Evolutionary conservation across 1,140 invertebrate genomes (phyloP).

Genomic region (Lordiphosa mommai): DNA sequence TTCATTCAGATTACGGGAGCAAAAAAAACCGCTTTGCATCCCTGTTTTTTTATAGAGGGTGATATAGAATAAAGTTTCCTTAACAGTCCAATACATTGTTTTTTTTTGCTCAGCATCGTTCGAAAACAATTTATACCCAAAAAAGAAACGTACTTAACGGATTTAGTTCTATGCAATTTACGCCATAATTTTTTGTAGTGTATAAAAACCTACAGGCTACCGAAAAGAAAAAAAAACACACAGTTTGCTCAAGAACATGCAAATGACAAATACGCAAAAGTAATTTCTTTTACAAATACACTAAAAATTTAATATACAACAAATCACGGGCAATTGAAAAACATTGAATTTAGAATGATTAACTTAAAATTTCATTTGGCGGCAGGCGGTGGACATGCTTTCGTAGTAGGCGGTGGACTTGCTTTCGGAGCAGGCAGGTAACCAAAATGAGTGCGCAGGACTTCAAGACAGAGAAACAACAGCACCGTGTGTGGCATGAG

Average conservation of each 20-base stretch:
- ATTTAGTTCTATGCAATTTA: no score
- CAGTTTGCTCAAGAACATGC: constrained; percentile 1
- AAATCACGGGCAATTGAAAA: neutral
- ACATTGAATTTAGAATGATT: constrained; percentile 11
- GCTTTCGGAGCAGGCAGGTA: constrained; percentile 37
- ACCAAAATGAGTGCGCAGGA: constrained; percentile 93
- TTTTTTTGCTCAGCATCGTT: no score
- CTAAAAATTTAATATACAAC: constrained; percentile 5
- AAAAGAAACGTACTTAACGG: no score
- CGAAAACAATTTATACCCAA: no score
- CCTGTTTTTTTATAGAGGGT: no score
- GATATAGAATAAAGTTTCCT: no score
- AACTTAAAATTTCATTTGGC: neutral
- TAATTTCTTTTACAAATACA: constrained; percentile 28
- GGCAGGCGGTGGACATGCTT: neutral
- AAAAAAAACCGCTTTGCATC: no score
- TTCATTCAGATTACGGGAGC: no score
- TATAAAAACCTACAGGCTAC: constrained; percentile 25
- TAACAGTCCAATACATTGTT: no score
- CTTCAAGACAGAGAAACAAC: constrained; percentile 97
- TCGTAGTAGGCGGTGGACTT: constrained; percentile 19
- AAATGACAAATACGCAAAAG: constrained; percentile 18
- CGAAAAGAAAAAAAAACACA: constrained; percentile 6
- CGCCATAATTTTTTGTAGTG: no score
- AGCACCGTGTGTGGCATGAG: constrained; percentile 97